Base-by-base conservation (phyloP, 2,797 vertebrate species). In the Natrix natrix region DNA sequence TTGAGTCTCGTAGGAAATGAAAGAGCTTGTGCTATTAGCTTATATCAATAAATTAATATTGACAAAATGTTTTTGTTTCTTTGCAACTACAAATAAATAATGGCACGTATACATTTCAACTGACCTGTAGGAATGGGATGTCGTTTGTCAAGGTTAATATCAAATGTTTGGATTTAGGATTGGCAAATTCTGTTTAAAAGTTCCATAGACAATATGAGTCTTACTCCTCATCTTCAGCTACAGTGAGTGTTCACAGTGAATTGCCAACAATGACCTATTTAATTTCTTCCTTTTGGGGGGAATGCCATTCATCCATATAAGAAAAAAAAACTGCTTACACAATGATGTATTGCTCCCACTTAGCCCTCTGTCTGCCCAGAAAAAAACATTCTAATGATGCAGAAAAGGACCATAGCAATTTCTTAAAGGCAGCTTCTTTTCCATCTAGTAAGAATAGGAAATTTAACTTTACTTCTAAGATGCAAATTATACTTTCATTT, bases 1-100 rank as follows among this genome's bases (percentile, higher is more conserved):
- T 55, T 43, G 86, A 89, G 88, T 54, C 48, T 12, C 59, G 87
- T 26, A 89, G 92, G 92, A 89, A 94, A 90, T 89, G 91, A 88
- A 32, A 88, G 28, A 48, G 20, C 1, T 0, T 52, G 48, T 37
- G 86, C 86, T 56, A 2, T 93, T 57, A 63, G 90, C 92, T 90
- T 92, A 59, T 28, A 0, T 22, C 61, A 94, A 0, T 48, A 60
- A 26, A n/a, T 87, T 91, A 57, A 91, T 78, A 54, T 92, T 94
- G 87, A 88, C 87, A 55, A 83, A 93, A 32, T 93, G 87, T 91
- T 96, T 94, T 93, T 88, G 43, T 90, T 93, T 88, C 63, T 89
- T 91, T 95, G 91, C 92, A 94, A 94, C 93, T 92, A 94, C 0
- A 0, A 90, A 66, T 61, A 94, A 92, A 60, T 93, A 90, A 86